These are phyloP conservation scores for Phalloptychus januarius DNA, from an alignment of 2,797 vertebrate genomes.

Conservation along the genomic window DNA sequence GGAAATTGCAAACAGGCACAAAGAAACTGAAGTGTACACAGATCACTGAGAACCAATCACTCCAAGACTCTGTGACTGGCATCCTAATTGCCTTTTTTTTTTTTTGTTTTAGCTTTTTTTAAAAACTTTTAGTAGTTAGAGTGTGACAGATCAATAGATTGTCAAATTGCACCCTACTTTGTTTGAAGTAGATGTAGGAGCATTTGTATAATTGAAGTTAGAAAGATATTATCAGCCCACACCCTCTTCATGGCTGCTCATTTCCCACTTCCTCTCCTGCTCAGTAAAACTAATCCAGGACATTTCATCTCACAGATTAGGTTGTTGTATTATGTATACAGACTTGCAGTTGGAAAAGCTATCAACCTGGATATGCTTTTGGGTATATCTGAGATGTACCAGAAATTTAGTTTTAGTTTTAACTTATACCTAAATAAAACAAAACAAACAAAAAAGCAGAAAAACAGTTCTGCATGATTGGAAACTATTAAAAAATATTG, in stretches of 20 bases:
- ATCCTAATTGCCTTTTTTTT: neutral
- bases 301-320: neutral
- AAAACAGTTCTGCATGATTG: neutral
- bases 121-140: neutral
- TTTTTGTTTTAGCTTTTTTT: neutral
- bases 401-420: neutral
- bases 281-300: neutral
- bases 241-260: neutral
- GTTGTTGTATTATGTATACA: neutral
- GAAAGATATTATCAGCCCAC: neutral
- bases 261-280: neutral
- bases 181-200: neutral
- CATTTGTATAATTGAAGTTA: neutral
- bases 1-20: constrained; percentile 5
- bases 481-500: neutral
- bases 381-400: neutral
- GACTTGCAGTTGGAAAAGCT: neutral
- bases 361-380: neutral
- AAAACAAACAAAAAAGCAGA: neutral
- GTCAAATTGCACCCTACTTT: neutral
- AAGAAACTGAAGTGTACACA: constrained; percentile 5
- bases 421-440: neutral
- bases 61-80: neutral
- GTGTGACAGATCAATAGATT: neutral
- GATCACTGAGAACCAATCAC: constrained; percentile 1